Evolutionary conservation across 2,888 invertebrate species (phyloP).

Genomic region (Endomychus coccineus): DNA sequence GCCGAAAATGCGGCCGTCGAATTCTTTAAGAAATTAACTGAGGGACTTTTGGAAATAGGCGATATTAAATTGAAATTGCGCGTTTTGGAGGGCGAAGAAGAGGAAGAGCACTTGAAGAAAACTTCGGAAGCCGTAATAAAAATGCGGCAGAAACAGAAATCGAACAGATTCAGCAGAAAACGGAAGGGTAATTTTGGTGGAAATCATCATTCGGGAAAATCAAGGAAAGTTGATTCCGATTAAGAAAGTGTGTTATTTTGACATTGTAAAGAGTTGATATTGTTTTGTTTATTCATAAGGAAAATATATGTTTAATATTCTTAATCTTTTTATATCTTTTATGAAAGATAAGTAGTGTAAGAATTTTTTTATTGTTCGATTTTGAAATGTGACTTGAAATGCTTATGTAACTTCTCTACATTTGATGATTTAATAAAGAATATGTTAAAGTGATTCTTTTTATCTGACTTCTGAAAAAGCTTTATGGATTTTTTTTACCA

Average conservation of each 20-base stretch:
- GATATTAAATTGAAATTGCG: conserved; percentile 46
- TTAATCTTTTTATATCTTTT: too few relatives aligned
- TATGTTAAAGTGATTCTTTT: too few relatives aligned
- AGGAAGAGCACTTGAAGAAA: conserved; percentile 57
- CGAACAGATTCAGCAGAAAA: conserved; percentile 32
- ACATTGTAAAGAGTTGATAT: too few relatives aligned
- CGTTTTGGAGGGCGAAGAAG: conserved; percentile 64
- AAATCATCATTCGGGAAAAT: neutral
- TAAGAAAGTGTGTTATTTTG: too few relatives aligned
- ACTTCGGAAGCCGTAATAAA: conserved; percentile 52
- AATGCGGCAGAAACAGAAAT: conserved; percentile 46
- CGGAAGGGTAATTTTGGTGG: conserved; percentile 35
- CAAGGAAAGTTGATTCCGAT: neutral
- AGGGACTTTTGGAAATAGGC: conserved; percentile 43
- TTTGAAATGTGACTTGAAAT: neutral
- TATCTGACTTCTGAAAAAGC: too few relatives aligned
- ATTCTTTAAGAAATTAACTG: conserved; percentile 55
- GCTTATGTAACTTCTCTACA: neutral
- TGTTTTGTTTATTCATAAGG: too few relatives aligned
- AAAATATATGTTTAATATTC: too few relatives aligned
- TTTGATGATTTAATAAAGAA: too few relatives aligned
- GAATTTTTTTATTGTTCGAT: neutral
- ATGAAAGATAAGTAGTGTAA: too few relatives aligned
- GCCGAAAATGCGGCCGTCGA: conserved; percentile 63
- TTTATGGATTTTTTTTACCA: too few relatives aligned